phyloP scores from a whole-genome alignment of 2,113 vertebrate genomes.

The Ophthalmotilapia sp. region DNA sequence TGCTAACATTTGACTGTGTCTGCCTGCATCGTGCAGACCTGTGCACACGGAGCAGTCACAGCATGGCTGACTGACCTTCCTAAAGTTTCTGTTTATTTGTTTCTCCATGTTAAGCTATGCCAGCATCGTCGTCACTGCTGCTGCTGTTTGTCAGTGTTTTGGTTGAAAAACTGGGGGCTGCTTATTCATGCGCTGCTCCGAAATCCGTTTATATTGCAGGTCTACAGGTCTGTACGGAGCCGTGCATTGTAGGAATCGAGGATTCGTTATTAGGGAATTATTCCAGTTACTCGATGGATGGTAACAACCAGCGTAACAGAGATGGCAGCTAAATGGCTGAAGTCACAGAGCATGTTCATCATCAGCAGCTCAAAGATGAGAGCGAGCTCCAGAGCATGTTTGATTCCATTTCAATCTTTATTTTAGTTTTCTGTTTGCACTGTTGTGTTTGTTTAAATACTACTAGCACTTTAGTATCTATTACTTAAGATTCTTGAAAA shows the following conservation, averaged over 20 bases:
- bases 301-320: too few species aligned
- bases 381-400: background rate
- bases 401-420: background rate
- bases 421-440: background rate
- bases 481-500: background rate
- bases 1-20: background rate
- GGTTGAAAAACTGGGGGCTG: too few species aligned
- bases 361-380: background rate
- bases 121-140: background rate
- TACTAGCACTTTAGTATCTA: rapidly evolving
- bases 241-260: too few species aligned
- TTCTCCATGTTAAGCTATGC: background rate
- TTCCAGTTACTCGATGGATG: too few species aligned
- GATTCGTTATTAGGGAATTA: too few species aligned
- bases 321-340: too few species aligned
- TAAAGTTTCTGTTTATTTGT: background rate
- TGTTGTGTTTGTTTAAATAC: background rate
- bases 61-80: background rate
- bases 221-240: too few species aligned
- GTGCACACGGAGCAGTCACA: background rate
- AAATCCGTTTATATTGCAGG: too few species aligned
- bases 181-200: too few species aligned
- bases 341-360: background rate
- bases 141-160: too few species aligned
- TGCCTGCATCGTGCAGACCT: background rate